Evolutionary conservation across 1,140 invertebrate species (phyloP), one percentile per base, ranked within the genome.

Genomic region (Dinothrombium tinctorium): DNA sequence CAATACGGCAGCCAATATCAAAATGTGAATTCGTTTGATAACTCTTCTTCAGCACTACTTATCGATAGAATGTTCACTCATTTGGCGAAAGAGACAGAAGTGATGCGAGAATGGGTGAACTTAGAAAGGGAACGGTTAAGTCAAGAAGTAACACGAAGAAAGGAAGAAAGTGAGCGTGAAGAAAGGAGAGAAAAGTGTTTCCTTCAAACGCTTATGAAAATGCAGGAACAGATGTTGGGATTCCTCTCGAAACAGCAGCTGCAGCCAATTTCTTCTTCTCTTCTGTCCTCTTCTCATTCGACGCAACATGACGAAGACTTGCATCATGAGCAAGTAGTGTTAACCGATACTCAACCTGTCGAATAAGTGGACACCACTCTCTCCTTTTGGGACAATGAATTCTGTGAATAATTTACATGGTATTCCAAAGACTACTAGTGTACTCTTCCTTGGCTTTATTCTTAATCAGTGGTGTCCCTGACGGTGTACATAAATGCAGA

Each of bases 31-130:
- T 19, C n/a, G 8, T 31, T 7, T 31, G 26, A 40, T 24, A 12
- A 11, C n/a, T 31, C 44, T 4, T 15, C 25, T 3, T 42, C 46
- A 17, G 46, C 45, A 28, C 11, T 47, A 23, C 25, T 48, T 4
- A 46, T 48, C 31, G 46, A 48, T 35, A 43, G 46, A 24, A 47
- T 48, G 46, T 48, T 48, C 32, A 12, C 33, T 14, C 46, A 48
- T 40, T 36, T 48, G 11, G 19, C 39, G 9, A 40, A 38, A 31
- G 46, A 48, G 42, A 47, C 37, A 1, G 46, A 48, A 36, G 32
- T 45, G 3, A 48, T 48, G 46, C 29, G 35, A 14, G 44, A 48
- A 37, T 48, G 46, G 46, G 33, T 48, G 17, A 33, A 32, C n/a
- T 37, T 48, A 19, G 46, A 48, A 33, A 15, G 33, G 7, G 46